Conservation (phyloP, 1,140 invertebrate genomes). For the Diorhabda sublineata region DNA sequence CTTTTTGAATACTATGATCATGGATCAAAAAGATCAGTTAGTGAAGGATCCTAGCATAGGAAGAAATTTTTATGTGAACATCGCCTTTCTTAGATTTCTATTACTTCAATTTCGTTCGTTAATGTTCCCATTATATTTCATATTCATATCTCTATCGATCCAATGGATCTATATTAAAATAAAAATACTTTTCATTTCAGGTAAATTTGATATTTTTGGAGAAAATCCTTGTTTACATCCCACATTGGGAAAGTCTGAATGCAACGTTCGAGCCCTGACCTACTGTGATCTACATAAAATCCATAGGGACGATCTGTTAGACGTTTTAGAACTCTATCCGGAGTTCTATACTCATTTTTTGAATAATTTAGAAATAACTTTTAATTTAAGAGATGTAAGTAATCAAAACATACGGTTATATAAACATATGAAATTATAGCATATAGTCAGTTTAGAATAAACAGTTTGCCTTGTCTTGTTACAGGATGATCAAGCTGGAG, state of each 20-base stretch:
- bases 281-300: conserved; percentile 99
- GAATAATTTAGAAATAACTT: conserved; percentile 93
- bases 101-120: too few relatives aligned
- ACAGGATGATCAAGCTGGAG: conserved; percentile 67
- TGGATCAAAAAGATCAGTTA: too few relatives aligned
- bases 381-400: conserved; percentile 92
- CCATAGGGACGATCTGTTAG: conserved; percentile 91
- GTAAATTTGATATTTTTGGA: conserved; percentile 97
- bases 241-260: conserved; percentile 87
- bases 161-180: not conserved
- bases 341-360: conserved; percentile 92
- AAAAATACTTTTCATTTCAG: conserved; percentile 48
- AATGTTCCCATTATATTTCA: too few relatives aligned
- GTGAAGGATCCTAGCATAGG: too few relatives aligned
- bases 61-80: too few relatives aligned
- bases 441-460: too few relatives aligned
- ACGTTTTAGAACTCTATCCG: conserved; percentile 95
- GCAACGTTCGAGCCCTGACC: conserved; percentile 96
- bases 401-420: not conserved
- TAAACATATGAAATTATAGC: too few relatives aligned
- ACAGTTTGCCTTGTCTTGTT: conserved; percentile 11
- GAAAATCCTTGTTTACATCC: conserved; percentile 92
- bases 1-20: too few relatives aligned
- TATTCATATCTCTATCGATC: too few relatives aligned
- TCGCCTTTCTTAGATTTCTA: too few relatives aligned